phyloP scores from a whole-genome alignment of 2,888 invertebrate species.

The Drosophila tanythrix region DNA sequence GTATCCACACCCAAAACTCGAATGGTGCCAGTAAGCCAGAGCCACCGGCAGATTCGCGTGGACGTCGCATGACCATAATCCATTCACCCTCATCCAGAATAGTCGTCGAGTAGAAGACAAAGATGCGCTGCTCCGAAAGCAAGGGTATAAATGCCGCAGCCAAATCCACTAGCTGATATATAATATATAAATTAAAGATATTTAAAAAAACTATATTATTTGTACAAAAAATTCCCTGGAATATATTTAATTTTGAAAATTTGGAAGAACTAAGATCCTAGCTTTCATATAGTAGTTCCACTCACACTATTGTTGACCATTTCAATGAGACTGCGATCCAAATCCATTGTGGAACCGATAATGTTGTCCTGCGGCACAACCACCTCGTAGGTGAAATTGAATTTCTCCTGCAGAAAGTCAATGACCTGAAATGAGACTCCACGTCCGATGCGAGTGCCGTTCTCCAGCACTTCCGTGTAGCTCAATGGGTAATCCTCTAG shows the following conservation, averaged over 20 bases:
- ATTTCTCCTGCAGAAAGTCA: constrained; percentile 88
- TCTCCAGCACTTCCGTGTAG: constrained; percentile 85
- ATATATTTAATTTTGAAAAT: neutral
- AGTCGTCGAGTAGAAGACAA: constrained; percentile 87
- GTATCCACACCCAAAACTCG: constrained; percentile 89
- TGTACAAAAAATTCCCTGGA: neutral
- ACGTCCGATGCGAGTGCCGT: constrained; percentile 87
- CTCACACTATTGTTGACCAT: constrained; percentile 86
- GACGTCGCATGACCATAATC: constrained; percentile 92
- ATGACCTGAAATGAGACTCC: constrained; percentile 91
- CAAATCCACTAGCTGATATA: constrained; percentile 88
- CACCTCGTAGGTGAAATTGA: constrained; percentile 91
- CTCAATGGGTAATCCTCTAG: constrained; percentile 88
- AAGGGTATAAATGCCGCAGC: constrained; percentile 92
- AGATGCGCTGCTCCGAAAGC: constrained; percentile 86
- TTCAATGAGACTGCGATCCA: constrained; percentile 88
- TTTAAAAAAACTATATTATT: too few species aligned
- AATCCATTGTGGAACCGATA: constrained; percentile 86
- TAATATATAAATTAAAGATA: neutral
- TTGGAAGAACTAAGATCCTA: neutral
- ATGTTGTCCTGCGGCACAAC: constrained; percentile 88
- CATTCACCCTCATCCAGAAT: constrained; percentile 90
- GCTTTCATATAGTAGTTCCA: neutral
- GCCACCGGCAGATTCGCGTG: constrained; percentile 92
- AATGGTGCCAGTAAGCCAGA: constrained; percentile 94